Percentiles rank a stretch among this genome's conserved stretches.
Evolutionary conservation across 2,888 invertebrate genomes (phyloP).

Genomic region (Agrenia bidenticulata): DNA sequence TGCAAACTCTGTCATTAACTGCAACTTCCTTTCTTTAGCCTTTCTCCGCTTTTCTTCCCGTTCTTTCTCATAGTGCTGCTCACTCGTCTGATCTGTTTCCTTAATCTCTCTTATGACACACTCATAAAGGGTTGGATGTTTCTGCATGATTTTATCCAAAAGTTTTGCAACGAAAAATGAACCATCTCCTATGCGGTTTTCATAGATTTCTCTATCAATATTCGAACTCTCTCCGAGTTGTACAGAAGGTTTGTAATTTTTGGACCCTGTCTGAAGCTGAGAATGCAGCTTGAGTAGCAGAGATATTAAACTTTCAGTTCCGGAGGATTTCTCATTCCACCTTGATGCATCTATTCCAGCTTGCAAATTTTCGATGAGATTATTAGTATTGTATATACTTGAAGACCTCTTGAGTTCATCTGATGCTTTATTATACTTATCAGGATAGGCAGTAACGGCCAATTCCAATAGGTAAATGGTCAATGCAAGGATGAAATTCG

Average conservation of each 20-base stretch:
- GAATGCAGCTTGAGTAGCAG: constrained; percentile 34
- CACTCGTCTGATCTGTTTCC: background rate
- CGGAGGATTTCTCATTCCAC: background rate
- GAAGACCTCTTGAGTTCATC: background rate
- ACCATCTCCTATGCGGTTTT: constrained; percentile 37
- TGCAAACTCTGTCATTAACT: constrained; percentile 35
- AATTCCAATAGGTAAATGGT: constrained; percentile 38
- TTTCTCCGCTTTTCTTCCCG: constrained; percentile 35
- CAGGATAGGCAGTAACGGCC: constrained; percentile 8
- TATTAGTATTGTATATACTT: background rate
- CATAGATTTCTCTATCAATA: background rate
- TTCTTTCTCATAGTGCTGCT: constrained; percentile 28
- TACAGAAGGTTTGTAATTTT: background rate
- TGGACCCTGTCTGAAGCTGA: constrained; percentile 17
- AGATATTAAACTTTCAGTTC: constrained; percentile 31
- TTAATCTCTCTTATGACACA: constrained; percentile 14
- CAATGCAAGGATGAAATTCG: constrained; percentile 32
- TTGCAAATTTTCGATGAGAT: background rate
- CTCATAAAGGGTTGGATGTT: constrained; percentile 12
- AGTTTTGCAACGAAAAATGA: constrained; percentile 34
- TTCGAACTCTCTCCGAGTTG: background rate
- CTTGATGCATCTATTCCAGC: background rate
- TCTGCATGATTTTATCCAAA: constrained; percentile 24
- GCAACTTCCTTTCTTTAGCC: constrained; percentile 36
- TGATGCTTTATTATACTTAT: background rate